Evolutionary conservation across 2,113 vertebrate genomes (phyloP).

Genomic region (Oophaga pumilio): DNA sequence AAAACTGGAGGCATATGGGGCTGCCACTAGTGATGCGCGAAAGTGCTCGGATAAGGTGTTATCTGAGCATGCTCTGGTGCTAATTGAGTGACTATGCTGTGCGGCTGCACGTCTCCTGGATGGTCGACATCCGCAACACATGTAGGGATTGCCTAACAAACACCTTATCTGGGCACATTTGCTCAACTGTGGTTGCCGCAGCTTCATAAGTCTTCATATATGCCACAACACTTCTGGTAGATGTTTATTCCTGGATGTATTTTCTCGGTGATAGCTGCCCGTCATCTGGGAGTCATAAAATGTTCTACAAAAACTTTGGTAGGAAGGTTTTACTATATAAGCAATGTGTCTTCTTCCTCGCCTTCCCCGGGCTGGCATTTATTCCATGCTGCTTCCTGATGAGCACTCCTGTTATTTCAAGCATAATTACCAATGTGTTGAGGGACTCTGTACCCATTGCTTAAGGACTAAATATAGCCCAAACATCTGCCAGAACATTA

Average conservation of each 20-base stretch:
- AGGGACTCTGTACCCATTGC: conserved; percentile 15
- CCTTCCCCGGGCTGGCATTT: neutral
- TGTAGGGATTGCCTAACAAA: too few species aligned
- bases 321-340: neutral
- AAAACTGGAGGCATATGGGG: too few species aligned
- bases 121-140: too few species aligned
- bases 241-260: neutral
- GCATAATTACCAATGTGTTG: conserved; percentile 17
- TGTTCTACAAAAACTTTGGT: too few species aligned
- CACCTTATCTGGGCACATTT: too few species aligned
- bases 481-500: neutral
- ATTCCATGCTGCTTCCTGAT: neutral
- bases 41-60: too few species aligned
- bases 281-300: neutral
- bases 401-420: neutral
- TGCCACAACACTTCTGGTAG: neutral
- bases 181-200: too few species aligned
- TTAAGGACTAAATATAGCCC: conserved; percentile 4
- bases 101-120: too few species aligned
- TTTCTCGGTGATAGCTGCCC: neutral
- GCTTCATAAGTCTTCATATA: neutral
- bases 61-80: too few species aligned
- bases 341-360: neutral
- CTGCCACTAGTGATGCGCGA: too few species aligned
- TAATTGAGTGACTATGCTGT: too few species aligned